A percentile compares a stretch with the other conserved stretches of the same genome.
Conservation (phyloP, 2,113 vertebrate genomes). For the Apteryx mantelli region DNA sequence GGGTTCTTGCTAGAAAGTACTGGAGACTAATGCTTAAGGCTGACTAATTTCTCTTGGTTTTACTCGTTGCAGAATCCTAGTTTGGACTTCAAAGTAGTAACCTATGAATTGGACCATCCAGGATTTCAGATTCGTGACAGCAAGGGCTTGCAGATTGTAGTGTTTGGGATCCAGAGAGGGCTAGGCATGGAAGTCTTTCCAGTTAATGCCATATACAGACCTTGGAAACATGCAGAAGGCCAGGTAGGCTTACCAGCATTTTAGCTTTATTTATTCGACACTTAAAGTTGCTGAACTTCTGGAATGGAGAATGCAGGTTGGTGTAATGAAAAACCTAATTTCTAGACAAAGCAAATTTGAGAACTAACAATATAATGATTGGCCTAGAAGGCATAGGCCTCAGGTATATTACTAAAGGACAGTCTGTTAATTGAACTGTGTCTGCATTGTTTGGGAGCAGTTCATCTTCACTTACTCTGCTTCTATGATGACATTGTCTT, state of each 20-base stretch:
- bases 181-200: conserved; percentile 96
- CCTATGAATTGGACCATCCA: conserved; percentile 95
- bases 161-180: conserved; percentile 96
- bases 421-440: background rate
- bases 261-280: background rate
- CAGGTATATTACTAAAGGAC: background rate
- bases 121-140: conserved; percentile 97
- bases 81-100: conserved; percentile 98
- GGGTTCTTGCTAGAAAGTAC: background rate
- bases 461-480: background rate
- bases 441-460: background rate
- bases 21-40: background rate
- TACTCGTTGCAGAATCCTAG: conserved; percentile 86
- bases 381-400: background rate
- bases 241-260: conserved; percentile 79
- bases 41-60: background rate
- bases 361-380: background rate
- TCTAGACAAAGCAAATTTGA: background rate
- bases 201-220: conserved; percentile 96
- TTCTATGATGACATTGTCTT: background rate
- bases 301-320: background rate
- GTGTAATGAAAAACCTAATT: background rate
- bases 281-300: background rate
- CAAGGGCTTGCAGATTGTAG: conserved; percentile 96
- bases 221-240: conserved; percentile 98